phyloP scores from a whole-genome alignment of 1,140 invertebrate genomes.

The Melitaea cinxia region DNA sequence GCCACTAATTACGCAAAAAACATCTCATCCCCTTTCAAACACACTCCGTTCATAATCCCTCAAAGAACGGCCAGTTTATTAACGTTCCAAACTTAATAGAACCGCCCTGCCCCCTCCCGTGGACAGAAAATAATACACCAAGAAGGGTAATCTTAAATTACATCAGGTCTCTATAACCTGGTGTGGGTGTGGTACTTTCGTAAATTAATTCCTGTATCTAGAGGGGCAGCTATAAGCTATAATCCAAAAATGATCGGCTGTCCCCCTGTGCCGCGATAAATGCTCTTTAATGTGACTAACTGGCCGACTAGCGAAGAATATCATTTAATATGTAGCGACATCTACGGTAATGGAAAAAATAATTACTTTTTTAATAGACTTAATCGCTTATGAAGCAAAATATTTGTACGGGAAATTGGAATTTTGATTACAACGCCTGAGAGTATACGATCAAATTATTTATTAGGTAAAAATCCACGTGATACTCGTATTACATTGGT shows the following conservation, averaged over 20 bases:
- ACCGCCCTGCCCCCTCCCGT: constrained; percentile 29
- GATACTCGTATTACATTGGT: too few relatives aligned
- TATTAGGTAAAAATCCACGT: too few relatives aligned
- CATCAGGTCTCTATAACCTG: constrained; percentile 51
- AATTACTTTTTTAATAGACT: not conserved
- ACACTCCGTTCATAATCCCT: constrained; percentile 66
- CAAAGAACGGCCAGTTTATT: constrained; percentile 74
- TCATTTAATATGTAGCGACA: constrained; percentile 8
- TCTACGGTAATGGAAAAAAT: constrained; percentile 6
- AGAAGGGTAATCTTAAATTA: constrained; percentile 36
- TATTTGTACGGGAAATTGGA: not conserved
- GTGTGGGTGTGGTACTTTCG: constrained; percentile 54
- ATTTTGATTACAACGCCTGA: not conserved
- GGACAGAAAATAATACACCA: constrained; percentile 14
- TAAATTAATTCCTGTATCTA: constrained; percentile 77
- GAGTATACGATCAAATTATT: too few relatives aligned
- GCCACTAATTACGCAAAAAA: constrained; percentile 77
- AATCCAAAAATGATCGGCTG: constrained; percentile 78
- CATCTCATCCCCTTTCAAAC: constrained; percentile 62
- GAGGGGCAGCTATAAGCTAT: constrained; percentile 69
- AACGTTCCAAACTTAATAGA: constrained; percentile 47
- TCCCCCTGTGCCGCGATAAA: constrained; percentile 64
- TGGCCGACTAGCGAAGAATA: constrained; percentile 30
- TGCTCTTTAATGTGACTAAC: constrained; percentile 64
- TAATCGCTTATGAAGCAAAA: not conserved